Base-by-base conservation (phyloP, 1,140 invertebrate genomes). In the Proctacanthus coquilletti region DNA sequence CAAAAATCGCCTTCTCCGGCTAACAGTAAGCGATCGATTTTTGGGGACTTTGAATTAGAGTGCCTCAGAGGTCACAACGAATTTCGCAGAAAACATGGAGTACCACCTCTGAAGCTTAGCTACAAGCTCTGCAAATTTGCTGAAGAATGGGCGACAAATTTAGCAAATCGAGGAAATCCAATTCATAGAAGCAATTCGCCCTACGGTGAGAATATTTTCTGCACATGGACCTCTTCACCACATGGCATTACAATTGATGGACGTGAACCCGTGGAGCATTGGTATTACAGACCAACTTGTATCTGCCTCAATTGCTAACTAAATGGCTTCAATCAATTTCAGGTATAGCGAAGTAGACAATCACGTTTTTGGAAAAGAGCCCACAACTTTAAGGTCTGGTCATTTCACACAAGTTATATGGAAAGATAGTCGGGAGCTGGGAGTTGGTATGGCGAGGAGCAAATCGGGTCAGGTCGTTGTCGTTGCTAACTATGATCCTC, bases 401-500 rank as follows among this genome's bases (percentile, higher is more conserved):
- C 72, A 77, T 49, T 84, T 84, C 47, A 74, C 77, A 0, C 80
- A 84, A 61, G 70, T 84, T 10, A 69, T 89, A 11, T 93, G 87
- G 86, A 75, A 75, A 48, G 74, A 72, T 17, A 80, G 69, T 35
- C 71, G 68, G 46, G 72, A 81, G 47, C 48, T 92, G 1, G 87
- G 87, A 0, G 74, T 89, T 3, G 87, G 80, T 13, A 66, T 76
- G 44, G 73, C 81, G 0, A 71, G 68, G 42, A 71, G 70, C 38
- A 67, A 69, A 34, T 74, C 74, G 40, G 82, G 82, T 0, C 75
- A 76, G 47, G 68, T 80, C 18, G 80, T 80, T 45, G 79, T 89
- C 0, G 86, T 92, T 0, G 80, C 79, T 15, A 84, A 89, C 60
- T 93, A 92, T 53, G 74, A 71, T 51, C 87, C 87, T 0, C 74